phyloP scores from a whole-genome alignment of 1,140 invertebrate species.

The Hydropsyche tenuis region DNA sequence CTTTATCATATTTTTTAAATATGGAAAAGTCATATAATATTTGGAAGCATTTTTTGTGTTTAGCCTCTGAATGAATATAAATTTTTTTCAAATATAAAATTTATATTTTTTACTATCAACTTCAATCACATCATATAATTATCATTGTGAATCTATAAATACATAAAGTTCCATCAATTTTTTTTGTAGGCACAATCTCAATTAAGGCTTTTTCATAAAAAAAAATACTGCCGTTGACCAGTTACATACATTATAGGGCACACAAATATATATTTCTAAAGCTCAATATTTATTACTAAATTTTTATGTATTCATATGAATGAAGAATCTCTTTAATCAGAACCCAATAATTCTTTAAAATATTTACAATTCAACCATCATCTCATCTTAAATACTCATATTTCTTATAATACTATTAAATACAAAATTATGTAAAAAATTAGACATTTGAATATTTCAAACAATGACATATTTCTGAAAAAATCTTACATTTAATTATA shows the following conservation, averaged over 20 bases:
- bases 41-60: neutral
- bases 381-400: conserved; percentile 16
- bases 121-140: neutral
- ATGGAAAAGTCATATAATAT: neutral
- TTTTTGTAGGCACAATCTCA: conserved; percentile 34
- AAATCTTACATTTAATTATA: neutral
- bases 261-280: conserved; percentile 24
- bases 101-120: conserved; percentile 1
- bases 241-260: conserved; percentile 4
- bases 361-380: conserved; percentile 28
- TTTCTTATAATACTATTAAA: conserved; percentile 16
- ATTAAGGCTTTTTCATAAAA: conserved; percentile 22
- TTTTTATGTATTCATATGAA: conserved; percentile 3
- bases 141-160: neutral
- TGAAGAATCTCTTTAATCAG: conserved; percentile 2
- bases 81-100: conserved; percentile 1
- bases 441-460: conserved; percentile 29
- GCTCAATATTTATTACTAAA: neutral
- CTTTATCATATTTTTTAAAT: no score
- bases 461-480: conserved; percentile 29
- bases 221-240: conserved; percentile 11
- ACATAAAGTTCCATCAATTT: conserved; percentile 18
- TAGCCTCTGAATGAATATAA: neutral
- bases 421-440: conserved; percentile 35
- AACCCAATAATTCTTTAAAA: neutral